A percentile compares a stretch with the other conserved stretches of the same genome.
Conservation (phyloP, 2,797 vertebrate genomes). For the Uromys caudimaculatus region DNA sequence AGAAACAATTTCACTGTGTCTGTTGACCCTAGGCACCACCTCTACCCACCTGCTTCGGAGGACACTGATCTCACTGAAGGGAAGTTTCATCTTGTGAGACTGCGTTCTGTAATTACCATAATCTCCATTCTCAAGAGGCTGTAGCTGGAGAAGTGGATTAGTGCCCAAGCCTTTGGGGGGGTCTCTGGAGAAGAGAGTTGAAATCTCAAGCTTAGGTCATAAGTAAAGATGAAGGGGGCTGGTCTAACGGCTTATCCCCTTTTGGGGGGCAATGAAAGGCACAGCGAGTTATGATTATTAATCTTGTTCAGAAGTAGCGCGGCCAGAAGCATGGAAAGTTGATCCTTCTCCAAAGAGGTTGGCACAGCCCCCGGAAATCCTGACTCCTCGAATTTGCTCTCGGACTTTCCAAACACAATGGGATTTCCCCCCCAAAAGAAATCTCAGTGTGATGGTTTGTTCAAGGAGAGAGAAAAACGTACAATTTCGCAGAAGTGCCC, state of each 20-base stretch:
- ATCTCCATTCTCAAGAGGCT: conserved; percentile 31
- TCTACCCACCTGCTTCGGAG: conserved; percentile 2
- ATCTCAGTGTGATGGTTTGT: conserved; percentile 68
- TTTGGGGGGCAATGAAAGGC: conserved; percentile 66
- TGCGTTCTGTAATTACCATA: conserved; percentile 52
- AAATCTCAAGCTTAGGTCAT: conserved; percentile 71
- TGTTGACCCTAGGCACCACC: neutral
- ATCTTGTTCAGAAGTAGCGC: conserved; percentile 66
- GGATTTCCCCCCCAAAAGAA: conserved; percentile 60
- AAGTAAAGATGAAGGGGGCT: conserved; percentile 75
- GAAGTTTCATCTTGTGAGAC: conserved; percentile 3
- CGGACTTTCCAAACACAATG: conserved; percentile 68
- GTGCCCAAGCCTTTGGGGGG: conserved; percentile 40
- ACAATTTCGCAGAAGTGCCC: conserved; percentile 69
- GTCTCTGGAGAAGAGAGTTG: conserved; percentile 70
- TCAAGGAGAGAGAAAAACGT: conserved; percentile 54
- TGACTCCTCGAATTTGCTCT: conserved; percentile 65
- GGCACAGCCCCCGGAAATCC: conserved; percentile 52
- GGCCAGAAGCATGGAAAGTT: conserved; percentile 50
- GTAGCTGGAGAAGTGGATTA: conserved; percentile 44
- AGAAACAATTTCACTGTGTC: conserved; percentile 12
- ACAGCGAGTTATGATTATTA: conserved; percentile 72
- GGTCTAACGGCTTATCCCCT: conserved; percentile 35
- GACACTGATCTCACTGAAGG: conserved; percentile 17
- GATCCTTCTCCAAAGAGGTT: conserved; percentile 52